Evolutionary conservation across 2,113 vertebrate species (phyloP).

Genomic region (Leucosticte australis): DNA sequence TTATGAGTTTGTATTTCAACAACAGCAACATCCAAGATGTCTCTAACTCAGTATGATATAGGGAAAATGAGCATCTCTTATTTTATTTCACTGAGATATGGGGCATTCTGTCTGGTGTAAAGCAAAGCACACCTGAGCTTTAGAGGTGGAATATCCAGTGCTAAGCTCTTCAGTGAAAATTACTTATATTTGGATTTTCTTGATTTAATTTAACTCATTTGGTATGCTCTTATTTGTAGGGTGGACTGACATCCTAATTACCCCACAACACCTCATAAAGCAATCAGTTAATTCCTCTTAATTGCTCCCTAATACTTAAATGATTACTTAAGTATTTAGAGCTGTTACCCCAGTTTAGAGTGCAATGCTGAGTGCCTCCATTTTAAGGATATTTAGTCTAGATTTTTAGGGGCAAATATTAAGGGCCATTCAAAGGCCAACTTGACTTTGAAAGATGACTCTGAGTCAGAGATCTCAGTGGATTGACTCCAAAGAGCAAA

Average conservation of each 20-base stretch:
- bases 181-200: not conserved
- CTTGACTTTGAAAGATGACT: slow-evolving; percentile 51
- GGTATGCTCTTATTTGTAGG: not conserved
- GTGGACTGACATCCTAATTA: not conserved
- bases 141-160: not conserved
- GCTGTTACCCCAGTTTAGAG: not conserved
- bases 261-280: not conserved
- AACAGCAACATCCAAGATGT: not conserved
- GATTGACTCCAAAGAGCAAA: slow-evolving; percentile 39
- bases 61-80: not conserved
- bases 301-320: not conserved
- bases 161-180: not conserved
- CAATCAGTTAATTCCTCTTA: not conserved
- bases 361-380: not conserved
- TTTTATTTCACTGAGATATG: not conserved
- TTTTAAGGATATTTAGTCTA: slow-evolving; percentile 10
- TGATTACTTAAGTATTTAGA: not conserved
- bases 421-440: slow-evolving; percentile 45
- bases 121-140: not conserved
- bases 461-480: slow-evolving; percentile 42
- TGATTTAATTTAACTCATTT: not conserved
- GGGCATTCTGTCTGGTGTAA: not conserved
- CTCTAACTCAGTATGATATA: not conserved
- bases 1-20: not conserved
- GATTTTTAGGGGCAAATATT: not conserved